Percentiles rank a stretch among this genome's conserved stretches.
These are phyloP conservation scores for Muraenolepis orangiensis DNA, from an alignment of 2,797 vertebrate genomes.

Conservation along the genomic window DNA sequence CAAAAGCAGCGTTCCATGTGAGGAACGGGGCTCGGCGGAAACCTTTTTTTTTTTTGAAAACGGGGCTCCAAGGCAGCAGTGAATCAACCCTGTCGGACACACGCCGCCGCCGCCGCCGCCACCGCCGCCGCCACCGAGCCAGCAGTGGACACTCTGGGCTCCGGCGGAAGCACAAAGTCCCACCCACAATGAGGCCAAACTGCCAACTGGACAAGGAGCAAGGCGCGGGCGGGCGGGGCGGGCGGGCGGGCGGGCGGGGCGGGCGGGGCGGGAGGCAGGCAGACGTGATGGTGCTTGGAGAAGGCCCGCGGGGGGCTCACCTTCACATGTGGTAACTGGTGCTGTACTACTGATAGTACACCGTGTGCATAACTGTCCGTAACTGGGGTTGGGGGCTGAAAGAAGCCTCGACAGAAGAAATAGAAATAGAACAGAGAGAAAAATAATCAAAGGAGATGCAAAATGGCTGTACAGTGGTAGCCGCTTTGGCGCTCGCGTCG, in stretches of 20 bases:
- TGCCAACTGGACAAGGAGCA: constrained; percentile 48
- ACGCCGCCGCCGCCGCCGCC: constrained; percentile 68
- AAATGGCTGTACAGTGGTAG: neutral
- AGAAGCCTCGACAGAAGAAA: neutral
- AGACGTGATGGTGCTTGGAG: neutral
- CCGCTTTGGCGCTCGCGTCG: constrained; percentile 28
- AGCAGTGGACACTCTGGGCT: neutral
- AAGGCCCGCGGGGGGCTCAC: neutral
- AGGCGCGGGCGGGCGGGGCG: no score
- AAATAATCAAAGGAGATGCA: neutral
- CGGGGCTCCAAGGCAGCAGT: constrained; percentile 64
- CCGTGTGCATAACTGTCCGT: neutral
- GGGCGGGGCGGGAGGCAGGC: neutral
- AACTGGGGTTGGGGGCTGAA: neutral
- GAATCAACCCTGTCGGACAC: constrained; percentile 58
- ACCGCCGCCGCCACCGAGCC: constrained; percentile 65
- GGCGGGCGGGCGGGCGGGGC: no score
- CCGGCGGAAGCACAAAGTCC: constrained; percentile 56
- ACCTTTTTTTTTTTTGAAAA: constrained; percentile 64
- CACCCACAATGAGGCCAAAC: constrained; percentile 61
- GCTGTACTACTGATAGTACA: neutral
- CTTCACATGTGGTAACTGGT: neutral
- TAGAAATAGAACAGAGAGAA: no score
- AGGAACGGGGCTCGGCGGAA: constrained; percentile 63
- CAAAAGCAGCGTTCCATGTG: constrained; percentile 65